Base-by-base conservation (phyloP, 2,888 invertebrate genomes). In the Empis livida region DNA sequence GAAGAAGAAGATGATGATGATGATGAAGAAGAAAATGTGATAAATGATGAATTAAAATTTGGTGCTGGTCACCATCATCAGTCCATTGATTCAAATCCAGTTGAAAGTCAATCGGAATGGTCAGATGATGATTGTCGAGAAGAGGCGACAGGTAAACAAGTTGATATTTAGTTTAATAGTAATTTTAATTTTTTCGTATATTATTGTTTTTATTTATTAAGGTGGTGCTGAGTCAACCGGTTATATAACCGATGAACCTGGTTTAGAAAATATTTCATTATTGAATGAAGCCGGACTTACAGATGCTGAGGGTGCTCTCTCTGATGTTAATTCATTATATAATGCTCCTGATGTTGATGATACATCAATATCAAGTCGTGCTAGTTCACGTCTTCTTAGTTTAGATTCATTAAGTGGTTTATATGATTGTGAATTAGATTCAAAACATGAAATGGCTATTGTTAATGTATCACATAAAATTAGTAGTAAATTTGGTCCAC, bases 241-340 rank as follows among this genome's bases (percentile, higher is more conserved):
- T 23, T 89, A 88, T 63, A 86, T 84, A n/a, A 88, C 87, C 1
- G 88, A 89, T 68, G 88, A 89, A 68, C 87, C 87, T 1, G 87
- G 86, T 14, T 72, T 88, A 11, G 88, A 89, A 68, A 88, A 89
- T 68, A 80, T 86, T 44, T 88, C 88, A 38, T 80, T 89, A 76
- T 68, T 88, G 15, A 87, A 89, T 69, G 89, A 89, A 68, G 83
- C 86, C 16, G 88, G 88, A 10, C 75, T 89, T 41, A 89, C 88
- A 2, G 89, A 89, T 71, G 88, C 87, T 10, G 89, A 90, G 73
- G 89, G 86, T 49, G 89, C 88, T 23, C 73, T 89, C 50, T 88
- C 88, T 59, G 89, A 89, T 69, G 85, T 89, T 44, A 89, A 89
- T 71, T 87, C 86, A 10, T 80, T 85, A 57, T 85, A 83, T 67